Percentiles rank a stretch among this genome's conserved stretches.
phyloP scores from a whole-genome alignment of 2,888 invertebrate genomes.

The Parelbella ahira region DNA sequence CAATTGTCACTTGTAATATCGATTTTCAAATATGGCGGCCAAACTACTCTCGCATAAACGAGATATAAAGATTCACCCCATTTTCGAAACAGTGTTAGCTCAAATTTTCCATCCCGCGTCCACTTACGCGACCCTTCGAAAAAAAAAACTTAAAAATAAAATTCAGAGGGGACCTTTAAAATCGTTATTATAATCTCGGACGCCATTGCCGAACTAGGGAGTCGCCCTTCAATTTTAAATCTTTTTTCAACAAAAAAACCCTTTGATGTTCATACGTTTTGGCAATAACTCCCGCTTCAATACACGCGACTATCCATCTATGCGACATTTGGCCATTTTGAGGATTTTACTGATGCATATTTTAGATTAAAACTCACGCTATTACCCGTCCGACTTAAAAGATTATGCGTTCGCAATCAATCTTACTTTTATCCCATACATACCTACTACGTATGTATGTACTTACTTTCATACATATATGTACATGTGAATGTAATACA shows the following conservation, averaged over 20 bases:
- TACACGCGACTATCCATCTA: slow-evolving; percentile 33
- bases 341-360: slow-evolving; percentile 72
- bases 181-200: slow-evolving; percentile 81
- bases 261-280: slow-evolving; percentile 77
- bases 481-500: no score
- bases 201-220: slow-evolving; percentile 71
- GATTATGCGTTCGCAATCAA: slow-evolving; percentile 48
- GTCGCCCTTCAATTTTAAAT: slow-evolving; percentile 78
- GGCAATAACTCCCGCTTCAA: slow-evolving; percentile 69
- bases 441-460: no score
- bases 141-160: slow-evolving; percentile 66
- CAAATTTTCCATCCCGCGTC: slow-evolving; percentile 70
- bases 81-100: slow-evolving; percentile 63
- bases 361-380: slow-evolving; percentile 73
- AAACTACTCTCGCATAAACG: slow-evolving; percentile 15
- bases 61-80: slow-evolving; percentile 50
- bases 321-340: slow-evolving; percentile 73
- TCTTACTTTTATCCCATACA: slow-evolving; percentile 31
- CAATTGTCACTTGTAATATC: slow-evolving; percentile 1
- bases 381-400: slow-evolving; percentile 41
- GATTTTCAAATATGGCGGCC: slow-evolving; percentile 41
- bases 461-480: no score
- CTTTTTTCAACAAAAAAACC: slow-evolving; percentile 71
- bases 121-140: slow-evolving; percentile 71
- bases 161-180: slow-evolving; percentile 70